phyloP scores from a whole-genome alignment of 2,888 invertebrate species.

The Chrysolina americana region DNA sequence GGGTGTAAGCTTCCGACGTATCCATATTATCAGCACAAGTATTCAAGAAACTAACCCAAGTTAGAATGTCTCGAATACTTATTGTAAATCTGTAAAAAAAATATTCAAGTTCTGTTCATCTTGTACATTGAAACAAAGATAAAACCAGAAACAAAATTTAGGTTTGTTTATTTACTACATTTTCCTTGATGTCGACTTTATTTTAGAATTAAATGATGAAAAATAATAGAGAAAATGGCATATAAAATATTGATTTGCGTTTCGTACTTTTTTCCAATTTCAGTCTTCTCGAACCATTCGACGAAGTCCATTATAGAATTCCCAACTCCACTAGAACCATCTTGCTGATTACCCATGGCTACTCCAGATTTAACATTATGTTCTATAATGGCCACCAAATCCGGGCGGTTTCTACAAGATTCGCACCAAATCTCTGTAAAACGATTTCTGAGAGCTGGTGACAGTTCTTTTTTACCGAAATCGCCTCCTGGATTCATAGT shows the following conservation, averaged over 20 bases:
- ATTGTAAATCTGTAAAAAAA: conserved; percentile 79
- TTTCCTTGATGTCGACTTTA: too few relatives aligned
- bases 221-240: not conserved
- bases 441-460: conserved; percentile 96
- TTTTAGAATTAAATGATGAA: not conserved
- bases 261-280: conserved; percentile 76
- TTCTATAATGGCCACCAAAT: conserved; percentile 85
- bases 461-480: conserved; percentile 99
- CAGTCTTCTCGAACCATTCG: conserved; percentile 80
- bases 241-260: conserved; percentile 5
- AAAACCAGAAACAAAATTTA: too few relatives aligned
- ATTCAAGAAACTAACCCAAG: conserved; percentile 94
- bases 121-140: too few relatives aligned
- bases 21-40: conserved; percentile 69
- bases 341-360: conserved; percentile 72
- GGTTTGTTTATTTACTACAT: too few relatives aligned
- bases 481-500: conserved; percentile 99
- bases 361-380: conserved; percentile 79
- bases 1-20: conserved; percentile 81
- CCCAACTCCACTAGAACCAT: conserved; percentile 76
- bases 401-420: conserved; percentile 79
- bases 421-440: conserved; percentile 99
- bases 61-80: conserved; percentile 92
- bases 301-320: conserved; percentile 85
- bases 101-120: not conserved